Conservation (phyloP, 2,797 vertebrate species). For the Sus cebifrons region DNA sequence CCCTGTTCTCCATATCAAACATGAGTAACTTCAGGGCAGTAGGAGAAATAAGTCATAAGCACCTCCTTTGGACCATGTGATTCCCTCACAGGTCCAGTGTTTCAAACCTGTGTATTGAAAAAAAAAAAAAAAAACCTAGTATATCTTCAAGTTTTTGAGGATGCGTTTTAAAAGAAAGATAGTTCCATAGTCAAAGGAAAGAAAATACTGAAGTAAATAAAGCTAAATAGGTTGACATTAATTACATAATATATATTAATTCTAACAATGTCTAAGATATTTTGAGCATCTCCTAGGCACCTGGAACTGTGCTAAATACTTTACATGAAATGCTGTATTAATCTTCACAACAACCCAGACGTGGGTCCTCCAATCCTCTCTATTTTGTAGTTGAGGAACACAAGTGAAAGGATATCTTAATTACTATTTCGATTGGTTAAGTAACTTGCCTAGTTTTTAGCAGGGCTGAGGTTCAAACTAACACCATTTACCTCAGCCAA, state of each 20-base stretch:
- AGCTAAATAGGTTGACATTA: background rate
- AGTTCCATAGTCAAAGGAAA: background rate
- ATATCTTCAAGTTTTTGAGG: slow-evolving; percentile 4
- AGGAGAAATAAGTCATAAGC: background rate
- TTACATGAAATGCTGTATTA: background rate
- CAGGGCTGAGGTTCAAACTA: slow-evolving; percentile 14
- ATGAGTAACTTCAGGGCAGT: background rate
- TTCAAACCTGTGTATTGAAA: background rate
- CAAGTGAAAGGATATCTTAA: background rate
- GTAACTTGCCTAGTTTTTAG: slow-evolving; percentile 36
- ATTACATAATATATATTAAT: slow-evolving; percentile 40
- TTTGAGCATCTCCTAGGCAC: background rate
- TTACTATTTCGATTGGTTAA: slow-evolving; percentile 53
- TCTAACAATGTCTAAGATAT: slow-evolving; percentile 29
- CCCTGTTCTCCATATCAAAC: background rate
- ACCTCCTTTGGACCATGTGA: background rate
- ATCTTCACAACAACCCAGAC: background rate
- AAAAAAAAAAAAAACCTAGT: background rate
- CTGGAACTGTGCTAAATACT: background rate
- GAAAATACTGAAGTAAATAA: slow-evolving; percentile 1
- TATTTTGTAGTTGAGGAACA: background rate
- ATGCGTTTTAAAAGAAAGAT: background rate
- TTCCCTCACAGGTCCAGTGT: background rate
- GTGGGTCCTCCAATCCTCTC: background rate
- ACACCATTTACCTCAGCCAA: background rate